A percentile compares a stretch with the other conserved stretches of the same genome.
Evolutionary conservation across 2,113 vertebrate genomes (phyloP).

Genomic region (human): DNA sequence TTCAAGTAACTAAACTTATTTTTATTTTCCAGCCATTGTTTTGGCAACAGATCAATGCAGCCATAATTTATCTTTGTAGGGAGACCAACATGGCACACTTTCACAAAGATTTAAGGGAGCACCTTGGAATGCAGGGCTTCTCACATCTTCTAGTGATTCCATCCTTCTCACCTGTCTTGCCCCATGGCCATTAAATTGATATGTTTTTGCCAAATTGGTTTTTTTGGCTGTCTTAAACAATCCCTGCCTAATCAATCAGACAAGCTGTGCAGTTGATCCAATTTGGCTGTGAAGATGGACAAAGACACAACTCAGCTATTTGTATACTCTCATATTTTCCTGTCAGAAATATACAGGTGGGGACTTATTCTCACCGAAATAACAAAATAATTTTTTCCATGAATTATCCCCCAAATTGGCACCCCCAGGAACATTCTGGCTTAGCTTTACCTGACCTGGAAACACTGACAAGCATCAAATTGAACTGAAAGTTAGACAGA

Average conservation of each 20-base stretch:
- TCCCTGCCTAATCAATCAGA: background rate
- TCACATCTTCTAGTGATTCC: background rate
- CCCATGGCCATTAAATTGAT: background rate
- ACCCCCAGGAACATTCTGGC: background rate
- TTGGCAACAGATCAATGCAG: fast-evolving
- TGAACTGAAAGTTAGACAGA: background rate
- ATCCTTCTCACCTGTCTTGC: background rate
- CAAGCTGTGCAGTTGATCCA: background rate
- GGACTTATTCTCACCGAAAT: background rate
- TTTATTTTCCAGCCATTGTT: background rate
- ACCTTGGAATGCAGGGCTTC: background rate
- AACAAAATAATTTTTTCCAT: background rate
- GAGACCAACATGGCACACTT: fast-evolving
- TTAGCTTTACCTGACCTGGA: background rate
- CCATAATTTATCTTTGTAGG: background rate
- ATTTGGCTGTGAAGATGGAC: background rate
- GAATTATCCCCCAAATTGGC: background rate
- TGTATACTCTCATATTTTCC: background rate
- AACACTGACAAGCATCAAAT: background rate
- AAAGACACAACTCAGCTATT: background rate
- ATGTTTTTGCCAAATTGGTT: background rate
- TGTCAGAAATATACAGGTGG: background rate
- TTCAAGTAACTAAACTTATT: background rate
- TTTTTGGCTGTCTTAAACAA: background rate
- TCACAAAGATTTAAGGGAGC: background rate